Base-by-base conservation (phyloP, 2,797 vertebrate species). In the Melanogrammus aeglefinus region DNA sequence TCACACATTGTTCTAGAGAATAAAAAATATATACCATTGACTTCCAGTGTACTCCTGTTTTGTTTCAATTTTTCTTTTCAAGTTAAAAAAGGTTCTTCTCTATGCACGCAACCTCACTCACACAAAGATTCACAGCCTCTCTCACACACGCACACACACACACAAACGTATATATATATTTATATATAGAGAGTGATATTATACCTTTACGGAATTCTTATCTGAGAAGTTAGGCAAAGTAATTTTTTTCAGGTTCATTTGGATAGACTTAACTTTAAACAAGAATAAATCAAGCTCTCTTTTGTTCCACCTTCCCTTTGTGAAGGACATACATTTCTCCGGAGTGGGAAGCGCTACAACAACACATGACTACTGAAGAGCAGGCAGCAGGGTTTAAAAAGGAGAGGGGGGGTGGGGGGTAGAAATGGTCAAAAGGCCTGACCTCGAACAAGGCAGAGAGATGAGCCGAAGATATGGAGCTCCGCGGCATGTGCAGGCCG, bases 1-100 rank as follows among this genome's bases (percentile, higher is more conserved):
- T 93, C 92, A 91, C 89, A 90, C 88, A 88, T 85, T 91, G 79
- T 88, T 89, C 89, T 92, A 89, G 85, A 94, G 88, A 92, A 87
- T 83, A 83, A 82, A 88, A 92, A 91, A 88, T 93, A 94, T 93
- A 93, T 91, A 92, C 87, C 93, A 93, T 91, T 85, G 86, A 91
- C 87, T 91, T 94, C 94, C 94, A 95, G 94, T 95, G 94, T 93
- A 82, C 81, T 75, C 39, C 21, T 84, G 66, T 78, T 47, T 81
- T 85, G 18, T 81, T 47, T 75, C 44, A 6, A n/a, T 63, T 75
- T 70, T 70, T 44, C 13, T 87, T 86, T 92, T 89, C 90, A 93
- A 92, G 91, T 91, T 90, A 84, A 90, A 89, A 93, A 91, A 81
- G 87, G 86, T 79, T 88, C 88, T 90, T 90, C 86, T 90, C 78